A percentile compares a stretch with the other conserved stretches of the same genome.
Conservation (phyloP, 2,113 vertebrate genomes). For the Amphilophus citrinellus region DNA sequence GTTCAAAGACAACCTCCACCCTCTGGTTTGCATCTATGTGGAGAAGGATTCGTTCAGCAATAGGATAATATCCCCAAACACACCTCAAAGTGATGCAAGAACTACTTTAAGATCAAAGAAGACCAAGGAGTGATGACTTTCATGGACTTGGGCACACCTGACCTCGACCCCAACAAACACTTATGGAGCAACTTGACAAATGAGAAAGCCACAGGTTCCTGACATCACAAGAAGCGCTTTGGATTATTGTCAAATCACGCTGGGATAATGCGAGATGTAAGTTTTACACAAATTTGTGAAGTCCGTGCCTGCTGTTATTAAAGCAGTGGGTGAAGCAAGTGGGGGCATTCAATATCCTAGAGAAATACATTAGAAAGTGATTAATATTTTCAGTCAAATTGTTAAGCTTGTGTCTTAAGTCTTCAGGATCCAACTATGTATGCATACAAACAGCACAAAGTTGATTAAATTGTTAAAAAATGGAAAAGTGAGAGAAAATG, state of each 20-base stretch:
- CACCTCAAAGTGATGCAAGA: not conserved
- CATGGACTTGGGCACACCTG: not conserved
- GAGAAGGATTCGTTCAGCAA: slow-evolving; percentile 1
- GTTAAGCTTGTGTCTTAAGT: not conserved
- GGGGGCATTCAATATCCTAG: not conserved
- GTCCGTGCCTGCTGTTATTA: not conserved
- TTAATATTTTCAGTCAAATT: not conserved
- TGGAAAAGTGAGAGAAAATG: not conserved
- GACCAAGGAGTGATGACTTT: not conserved
- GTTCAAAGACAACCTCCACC: not conserved
- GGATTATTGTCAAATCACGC: not conserved
- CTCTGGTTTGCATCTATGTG: slow-evolving; percentile 4
- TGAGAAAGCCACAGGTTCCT: not conserved
- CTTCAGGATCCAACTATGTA: not conserved
- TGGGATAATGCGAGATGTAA: not conserved
- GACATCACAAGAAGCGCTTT: not conserved
- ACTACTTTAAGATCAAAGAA: slow-evolving; percentile 1
- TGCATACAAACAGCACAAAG: not conserved
- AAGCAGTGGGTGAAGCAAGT: not conserved
- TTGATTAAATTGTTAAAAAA: slow-evolving; percentile 1
- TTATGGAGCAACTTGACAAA: no score
- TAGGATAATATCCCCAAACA: slow-evolving; percentile 3
- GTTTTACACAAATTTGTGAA: not conserved
- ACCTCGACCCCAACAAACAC: not conserved
- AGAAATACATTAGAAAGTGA: not conserved